Conservation (phyloP, 2,888 invertebrate species). For the Drosophila barbarae region DNA sequence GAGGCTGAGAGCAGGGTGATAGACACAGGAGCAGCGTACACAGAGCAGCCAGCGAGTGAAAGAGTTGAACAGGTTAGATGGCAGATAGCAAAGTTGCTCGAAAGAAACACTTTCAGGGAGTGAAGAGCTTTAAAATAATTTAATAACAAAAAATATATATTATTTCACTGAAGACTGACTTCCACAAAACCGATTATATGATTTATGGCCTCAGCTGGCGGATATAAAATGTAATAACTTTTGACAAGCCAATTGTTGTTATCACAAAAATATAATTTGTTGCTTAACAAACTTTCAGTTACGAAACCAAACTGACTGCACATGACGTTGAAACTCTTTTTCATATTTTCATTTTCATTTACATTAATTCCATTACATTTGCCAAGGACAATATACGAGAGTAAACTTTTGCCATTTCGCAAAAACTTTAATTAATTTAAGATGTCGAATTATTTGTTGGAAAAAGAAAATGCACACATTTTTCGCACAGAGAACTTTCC, state of each 20-base stretch:
- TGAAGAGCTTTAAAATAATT: constrained; percentile 6
- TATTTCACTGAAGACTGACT: too few species aligned
- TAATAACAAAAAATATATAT: too few species aligned
- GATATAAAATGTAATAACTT: background rate
- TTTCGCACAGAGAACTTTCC: constrained; percentile 7
- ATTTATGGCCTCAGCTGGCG: background rate
- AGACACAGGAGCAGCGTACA: constrained; percentile 4
- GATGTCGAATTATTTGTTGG: constrained; percentile 28
- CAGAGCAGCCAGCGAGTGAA: constrained; percentile 4
- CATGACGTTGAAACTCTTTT: background rate
- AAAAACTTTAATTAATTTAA: constrained; percentile 37
- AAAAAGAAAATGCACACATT: background rate
- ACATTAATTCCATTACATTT: constrained; percentile 13
- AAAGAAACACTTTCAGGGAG: background rate
- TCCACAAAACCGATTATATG: background rate
- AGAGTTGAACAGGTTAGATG: constrained; percentile 13
- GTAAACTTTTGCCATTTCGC: constrained; percentile 21
- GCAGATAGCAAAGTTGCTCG: constrained; percentile 11
- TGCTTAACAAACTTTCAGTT: background rate
- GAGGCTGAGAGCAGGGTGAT: constrained; percentile 6
- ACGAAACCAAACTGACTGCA: background rate
- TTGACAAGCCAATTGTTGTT: constrained; percentile 1
- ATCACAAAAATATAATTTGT: constrained; percentile 1
- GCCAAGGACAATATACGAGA: background rate
- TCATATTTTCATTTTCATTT: constrained; percentile 5